Evolutionary conservation across 2,113 vertebrate species (phyloP).

Genomic region (Cyphomyrus discorhynchus): DNA sequence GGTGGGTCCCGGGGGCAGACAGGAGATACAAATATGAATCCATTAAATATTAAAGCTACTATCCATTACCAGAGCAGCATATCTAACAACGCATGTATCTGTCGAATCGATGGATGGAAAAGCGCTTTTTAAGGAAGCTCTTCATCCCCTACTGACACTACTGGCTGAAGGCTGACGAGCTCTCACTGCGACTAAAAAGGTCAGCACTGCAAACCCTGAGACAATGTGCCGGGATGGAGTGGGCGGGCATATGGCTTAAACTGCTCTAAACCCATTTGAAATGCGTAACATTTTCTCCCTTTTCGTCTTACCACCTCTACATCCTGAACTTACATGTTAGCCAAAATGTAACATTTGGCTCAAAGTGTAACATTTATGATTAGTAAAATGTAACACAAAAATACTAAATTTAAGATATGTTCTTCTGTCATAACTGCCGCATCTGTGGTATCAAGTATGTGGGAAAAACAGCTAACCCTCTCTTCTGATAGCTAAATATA

Average conservation of each 20-base stretch:
- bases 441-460: background rate
- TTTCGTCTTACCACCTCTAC: background rate
- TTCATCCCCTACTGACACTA: constrained; percentile 7
- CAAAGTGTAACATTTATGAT: background rate
- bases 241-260: background rate
- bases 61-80: constrained; percentile 3
- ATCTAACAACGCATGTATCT: background rate
- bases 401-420: background rate
- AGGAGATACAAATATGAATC: constrained; percentile 3
- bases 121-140: constrained; percentile 5
- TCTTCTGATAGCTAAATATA: background rate
- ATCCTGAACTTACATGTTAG: background rate
- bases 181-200: background rate
- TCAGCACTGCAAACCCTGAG: background rate
- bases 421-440: background rate
- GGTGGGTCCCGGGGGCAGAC: background rate
- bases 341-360: background rate
- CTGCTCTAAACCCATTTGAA: background rate
- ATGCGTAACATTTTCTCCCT: background rate
- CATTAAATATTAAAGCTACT: background rate
- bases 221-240: too few species aligned
- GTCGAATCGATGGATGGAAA: background rate
- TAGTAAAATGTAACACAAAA: background rate
- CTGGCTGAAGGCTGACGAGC: background rate
- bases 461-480: background rate